Conservation (phyloP, 2,113 vertebrate species). For the Hydropotes inermis region DNA sequence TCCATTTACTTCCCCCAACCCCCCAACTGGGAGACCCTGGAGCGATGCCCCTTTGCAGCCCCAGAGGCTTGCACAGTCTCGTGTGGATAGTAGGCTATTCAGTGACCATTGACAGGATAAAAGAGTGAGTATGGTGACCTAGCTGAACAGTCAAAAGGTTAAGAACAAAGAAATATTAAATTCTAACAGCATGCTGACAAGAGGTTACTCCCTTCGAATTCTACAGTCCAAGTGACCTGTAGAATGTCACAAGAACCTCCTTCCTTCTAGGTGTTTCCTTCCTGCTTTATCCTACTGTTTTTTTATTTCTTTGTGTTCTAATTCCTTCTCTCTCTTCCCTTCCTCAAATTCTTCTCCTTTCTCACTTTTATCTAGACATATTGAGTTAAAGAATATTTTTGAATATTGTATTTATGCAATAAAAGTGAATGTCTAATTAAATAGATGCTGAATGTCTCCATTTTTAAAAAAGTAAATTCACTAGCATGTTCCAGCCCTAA, state of each 20-base stretch:
- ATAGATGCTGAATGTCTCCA: not conserved
- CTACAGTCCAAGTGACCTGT: not conserved
- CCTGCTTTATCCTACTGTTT: not conserved
- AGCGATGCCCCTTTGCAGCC: not conserved
- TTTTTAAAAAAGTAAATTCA: not conserved
- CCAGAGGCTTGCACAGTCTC: not conserved
- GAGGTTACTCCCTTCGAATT: not conserved
- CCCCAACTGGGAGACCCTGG: not conserved
- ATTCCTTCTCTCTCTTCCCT: not conserved
- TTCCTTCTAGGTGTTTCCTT: not conserved
- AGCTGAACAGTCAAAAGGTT: not conserved
- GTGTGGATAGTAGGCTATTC: not conserved
- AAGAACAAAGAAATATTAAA: not conserved
- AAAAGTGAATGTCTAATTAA: not conserved
- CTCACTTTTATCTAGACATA: not conserved
- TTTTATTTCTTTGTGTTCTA: not conserved
- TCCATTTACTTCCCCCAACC: fast-evolving
- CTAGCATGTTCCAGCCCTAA: not conserved
- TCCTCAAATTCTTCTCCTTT: not conserved
- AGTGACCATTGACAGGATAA: not conserved
- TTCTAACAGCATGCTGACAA: not conserved
- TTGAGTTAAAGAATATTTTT: not conserved
- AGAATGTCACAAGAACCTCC: not conserved
- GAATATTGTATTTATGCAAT: not conserved
- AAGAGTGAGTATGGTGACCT: not conserved